Conservation (phyloP, 1,140 invertebrate genomes). For the Delia radicum region DNA sequence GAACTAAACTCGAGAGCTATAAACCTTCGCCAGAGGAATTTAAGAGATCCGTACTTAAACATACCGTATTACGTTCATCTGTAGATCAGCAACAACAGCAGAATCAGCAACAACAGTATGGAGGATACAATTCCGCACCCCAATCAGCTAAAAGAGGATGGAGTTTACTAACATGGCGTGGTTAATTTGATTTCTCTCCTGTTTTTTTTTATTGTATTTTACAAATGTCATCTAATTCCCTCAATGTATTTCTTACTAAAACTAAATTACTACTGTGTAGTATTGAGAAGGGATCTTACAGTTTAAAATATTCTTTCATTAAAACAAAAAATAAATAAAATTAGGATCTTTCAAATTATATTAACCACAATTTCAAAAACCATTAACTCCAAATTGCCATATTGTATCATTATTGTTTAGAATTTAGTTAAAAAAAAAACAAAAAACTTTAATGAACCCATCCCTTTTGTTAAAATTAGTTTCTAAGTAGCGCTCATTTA, state of each 20-base stretch:
- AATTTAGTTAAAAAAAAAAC: neutral
- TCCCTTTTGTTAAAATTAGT: neutral
- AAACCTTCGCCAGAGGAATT: slow-evolving; percentile 46
- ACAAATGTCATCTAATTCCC: neutral
- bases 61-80: slow-evolving; percentile 51
- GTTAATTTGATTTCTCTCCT: slow-evolving; percentile 24
- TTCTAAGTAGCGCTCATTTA: neutral
- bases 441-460: neutral
- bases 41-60: slow-evolving; percentile 50
- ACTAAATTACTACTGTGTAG: slow-evolving; percentile 17
- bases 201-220: neutral
- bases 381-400: neutral
- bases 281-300: neutral
- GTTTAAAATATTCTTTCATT: neutral
- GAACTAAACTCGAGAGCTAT: slow-evolving; percentile 49
- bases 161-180: slow-evolving; percentile 51
- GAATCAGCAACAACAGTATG: slow-evolving; percentile 33
- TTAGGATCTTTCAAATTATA: too few relatives aligned
- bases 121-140: neutral
- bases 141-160: slow-evolving; percentile 39
- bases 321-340: neutral
- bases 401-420: neutral
- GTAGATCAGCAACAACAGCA: slow-evolving; percentile 29
- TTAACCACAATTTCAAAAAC: neutral
- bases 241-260: neutral